Evolutionary conservation across 2,797 vertebrate genomes (phyloP).

Genomic region (Acrossocheilus wenchowensis): DNA sequence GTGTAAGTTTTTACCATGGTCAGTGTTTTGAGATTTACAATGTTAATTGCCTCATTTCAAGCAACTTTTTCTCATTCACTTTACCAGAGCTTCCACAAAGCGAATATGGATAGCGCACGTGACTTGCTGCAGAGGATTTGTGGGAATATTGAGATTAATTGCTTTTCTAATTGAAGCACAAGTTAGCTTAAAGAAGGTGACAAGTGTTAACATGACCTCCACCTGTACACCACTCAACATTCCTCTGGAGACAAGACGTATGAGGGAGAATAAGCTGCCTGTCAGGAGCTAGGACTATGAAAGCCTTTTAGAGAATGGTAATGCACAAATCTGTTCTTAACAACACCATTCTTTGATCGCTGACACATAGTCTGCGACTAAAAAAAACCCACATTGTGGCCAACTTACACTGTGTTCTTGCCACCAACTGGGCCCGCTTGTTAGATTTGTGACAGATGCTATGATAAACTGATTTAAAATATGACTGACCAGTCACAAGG

Average conservation of each 20-base stretch:
- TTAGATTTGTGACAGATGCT: neutral
- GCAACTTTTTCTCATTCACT: neutral
- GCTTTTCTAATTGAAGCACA: constrained; percentile 54
- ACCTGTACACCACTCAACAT: neutral
- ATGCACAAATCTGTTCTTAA: neutral
- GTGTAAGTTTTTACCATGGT: neutral
- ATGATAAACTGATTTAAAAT: constrained; percentile 7
- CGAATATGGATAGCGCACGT: constrained; percentile 21
- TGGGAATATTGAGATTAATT: constrained; percentile 50
- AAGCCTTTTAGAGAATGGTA: neutral
- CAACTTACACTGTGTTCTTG: neutral
- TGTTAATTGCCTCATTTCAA: neutral
- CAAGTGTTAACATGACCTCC: neutral
- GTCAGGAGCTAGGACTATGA: neutral
- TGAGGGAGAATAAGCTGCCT: neutral
- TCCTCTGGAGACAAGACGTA: neutral
- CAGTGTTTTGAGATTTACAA: neutral
- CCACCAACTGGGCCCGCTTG: neutral
- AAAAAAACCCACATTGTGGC: neutral
- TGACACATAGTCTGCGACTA: neutral
- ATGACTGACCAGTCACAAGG: neutral
- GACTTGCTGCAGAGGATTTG: constrained; percentile 23
- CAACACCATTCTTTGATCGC: neutral
- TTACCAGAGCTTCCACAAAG: constrained; percentile 40
- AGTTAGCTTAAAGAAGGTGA: constrained; percentile 31